phyloP scores from a whole-genome alignment of 2,113 vertebrate species.

The Grammomys dolichurus region DNA sequence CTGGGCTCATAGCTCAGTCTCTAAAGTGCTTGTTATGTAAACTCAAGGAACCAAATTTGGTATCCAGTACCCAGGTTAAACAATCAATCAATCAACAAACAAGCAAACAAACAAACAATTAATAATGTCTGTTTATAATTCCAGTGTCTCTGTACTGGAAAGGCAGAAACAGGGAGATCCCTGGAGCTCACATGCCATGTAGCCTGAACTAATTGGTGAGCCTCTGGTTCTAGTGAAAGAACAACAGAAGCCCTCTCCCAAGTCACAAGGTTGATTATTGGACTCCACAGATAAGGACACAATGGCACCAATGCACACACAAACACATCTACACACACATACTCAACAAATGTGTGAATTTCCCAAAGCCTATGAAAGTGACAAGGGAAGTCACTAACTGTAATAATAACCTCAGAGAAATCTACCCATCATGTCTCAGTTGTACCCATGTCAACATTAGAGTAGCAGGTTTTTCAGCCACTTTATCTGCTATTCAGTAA shows the following conservation, averaged over 20 bases:
- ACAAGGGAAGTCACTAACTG: slow-evolving; percentile 11
- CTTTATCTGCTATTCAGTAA: neutral
- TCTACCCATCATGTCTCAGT: neutral
- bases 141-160: neutral
- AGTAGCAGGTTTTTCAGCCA: neutral
- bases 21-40: neutral
- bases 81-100: too few relatives aligned
- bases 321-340: neutral
- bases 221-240: neutral
- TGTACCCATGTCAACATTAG: neutral
- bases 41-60: neutral
- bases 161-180: neutral
- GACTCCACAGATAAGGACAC: neutral
- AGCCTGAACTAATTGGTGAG: neutral
- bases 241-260: neutral
- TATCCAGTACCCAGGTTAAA: neutral
- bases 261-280: neutral
- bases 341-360: neutral
- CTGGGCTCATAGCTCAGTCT: neutral
- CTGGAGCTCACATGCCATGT: too few relatives aligned
- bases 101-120: neutral
- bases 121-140: neutral
- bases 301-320: too few relatives aligned
- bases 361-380: neutral
- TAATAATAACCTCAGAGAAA: neutral